These are phyloP conservation scores for Proales similis DNA, from an alignment of 1,140 invertebrate species.

Conservation along the genomic window DNA sequence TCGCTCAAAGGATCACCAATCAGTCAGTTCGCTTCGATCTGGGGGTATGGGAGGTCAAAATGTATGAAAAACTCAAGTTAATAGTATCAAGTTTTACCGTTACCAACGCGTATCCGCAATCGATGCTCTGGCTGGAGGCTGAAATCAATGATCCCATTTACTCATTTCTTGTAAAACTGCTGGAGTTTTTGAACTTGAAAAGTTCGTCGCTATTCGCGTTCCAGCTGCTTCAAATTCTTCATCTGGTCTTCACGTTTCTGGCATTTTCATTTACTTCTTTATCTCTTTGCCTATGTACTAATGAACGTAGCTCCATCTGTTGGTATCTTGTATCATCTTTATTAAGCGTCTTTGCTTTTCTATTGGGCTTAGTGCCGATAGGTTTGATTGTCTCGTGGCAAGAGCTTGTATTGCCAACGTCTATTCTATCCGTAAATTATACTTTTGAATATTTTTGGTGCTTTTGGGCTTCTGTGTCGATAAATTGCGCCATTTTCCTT, in stretches of 20 bases:
- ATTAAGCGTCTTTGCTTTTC: constrained; percentile 8
- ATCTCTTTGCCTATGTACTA: constrained; percentile 33
- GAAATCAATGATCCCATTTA: constrained; percentile 27
- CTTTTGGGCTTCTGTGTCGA: constrained; percentile 22
- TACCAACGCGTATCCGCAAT: constrained; percentile 4
- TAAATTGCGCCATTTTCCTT: not conserved
- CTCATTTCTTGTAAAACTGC: constrained; percentile 17
- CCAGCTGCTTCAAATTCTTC: constrained; percentile 30
- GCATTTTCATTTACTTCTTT: constrained; percentile 32
- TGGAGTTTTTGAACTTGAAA: constrained; percentile 19
- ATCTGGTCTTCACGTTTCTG: constrained; percentile 33
- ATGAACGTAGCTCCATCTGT: constrained; percentile 3
- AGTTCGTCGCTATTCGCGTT: constrained; percentile 18
- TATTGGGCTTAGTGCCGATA: not conserved
- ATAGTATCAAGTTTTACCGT: not conserved
- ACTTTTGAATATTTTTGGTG: constrained; percentile 14
- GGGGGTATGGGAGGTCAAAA: constrained; percentile 35
- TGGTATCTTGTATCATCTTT: constrained; percentile 37
- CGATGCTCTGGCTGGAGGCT: constrained; percentile 16
- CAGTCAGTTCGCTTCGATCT: constrained; percentile 7
- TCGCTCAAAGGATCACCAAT: too few relatives aligned
- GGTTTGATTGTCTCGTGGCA: constrained; percentile 29
- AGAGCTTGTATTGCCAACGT: not conserved
- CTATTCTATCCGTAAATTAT: not conserved
- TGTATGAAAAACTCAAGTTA: constrained; percentile 21